Evolutionary conservation across 2,113 vertebrate species (phyloP).

Genomic region (Camelus dromedarius): DNA sequence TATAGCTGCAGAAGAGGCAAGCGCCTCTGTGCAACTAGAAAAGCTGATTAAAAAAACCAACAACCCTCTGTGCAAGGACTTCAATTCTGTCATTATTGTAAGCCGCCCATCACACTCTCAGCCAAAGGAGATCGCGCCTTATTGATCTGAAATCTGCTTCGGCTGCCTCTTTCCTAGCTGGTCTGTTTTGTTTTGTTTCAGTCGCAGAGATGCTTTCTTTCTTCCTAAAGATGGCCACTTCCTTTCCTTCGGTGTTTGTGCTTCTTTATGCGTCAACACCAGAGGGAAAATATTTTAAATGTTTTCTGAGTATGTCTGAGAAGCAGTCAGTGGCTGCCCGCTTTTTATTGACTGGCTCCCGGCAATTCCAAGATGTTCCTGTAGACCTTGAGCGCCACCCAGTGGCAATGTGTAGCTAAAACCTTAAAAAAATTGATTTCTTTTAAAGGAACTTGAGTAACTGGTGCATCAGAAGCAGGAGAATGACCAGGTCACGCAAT

Average conservation of each 20-base stretch:
- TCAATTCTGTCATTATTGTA: not conserved
- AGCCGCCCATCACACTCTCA: not conserved
- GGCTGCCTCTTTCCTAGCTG: not conserved
- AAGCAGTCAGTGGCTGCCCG: not conserved
- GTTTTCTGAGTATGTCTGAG: conserved; percentile 42
- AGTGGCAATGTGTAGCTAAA: conserved; percentile 73
- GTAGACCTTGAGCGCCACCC: conserved; percentile 81
- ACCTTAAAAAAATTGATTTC: not conserved
- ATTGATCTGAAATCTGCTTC: conserved; percentile 65
- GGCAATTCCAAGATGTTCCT: not conserved
- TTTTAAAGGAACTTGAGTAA: conserved; percentile 26
- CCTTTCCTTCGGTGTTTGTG: conserved; percentile 66
- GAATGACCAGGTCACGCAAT: not conserved
- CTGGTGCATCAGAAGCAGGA: not conserved
- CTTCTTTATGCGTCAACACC: conserved; percentile 56
- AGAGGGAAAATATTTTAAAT: conserved; percentile 67
- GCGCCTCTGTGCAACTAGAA: not conserved
- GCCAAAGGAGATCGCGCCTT: conserved; percentile 44
- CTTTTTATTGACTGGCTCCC: conserved; percentile 44
- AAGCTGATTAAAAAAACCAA: conserved; percentile 51
- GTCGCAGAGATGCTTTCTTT: conserved; percentile 62
- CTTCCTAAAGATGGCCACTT: conserved; percentile 65
- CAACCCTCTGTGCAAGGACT: not conserved
- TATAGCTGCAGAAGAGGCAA: not conserved
- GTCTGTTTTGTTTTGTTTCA: not conserved